Evolutionary conservation across 2,113 vertebrate genomes (phyloP).

Genomic region (Falcunculus frontatus): DNA sequence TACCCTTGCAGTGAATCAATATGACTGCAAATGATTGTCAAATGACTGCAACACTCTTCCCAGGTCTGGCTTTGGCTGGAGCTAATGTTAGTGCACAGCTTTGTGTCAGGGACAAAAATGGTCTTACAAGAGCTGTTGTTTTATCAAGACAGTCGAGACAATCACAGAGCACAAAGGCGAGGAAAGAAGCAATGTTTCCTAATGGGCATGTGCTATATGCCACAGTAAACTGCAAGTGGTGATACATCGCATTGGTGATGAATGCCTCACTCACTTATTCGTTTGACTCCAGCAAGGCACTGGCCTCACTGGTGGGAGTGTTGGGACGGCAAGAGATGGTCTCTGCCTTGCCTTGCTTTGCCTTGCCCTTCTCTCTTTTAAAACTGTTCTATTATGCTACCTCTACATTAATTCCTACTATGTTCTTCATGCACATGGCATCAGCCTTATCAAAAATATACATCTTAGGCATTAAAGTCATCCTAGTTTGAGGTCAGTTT

Average conservation of each 20-base stretch:
- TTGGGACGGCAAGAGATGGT: not conserved
- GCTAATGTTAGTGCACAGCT: not conserved
- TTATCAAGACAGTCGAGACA: not conserved
- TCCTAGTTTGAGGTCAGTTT: not conserved
- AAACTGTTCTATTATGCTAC: not conserved
- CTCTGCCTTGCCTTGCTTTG: not conserved
- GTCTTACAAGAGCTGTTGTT: not conserved
- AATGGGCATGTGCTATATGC: not conserved
- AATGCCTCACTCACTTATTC: rapidly evolving
- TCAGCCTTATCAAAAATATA: not conserved
- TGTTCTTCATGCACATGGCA: not conserved
- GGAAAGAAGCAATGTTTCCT: not conserved
- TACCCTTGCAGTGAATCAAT: not conserved
- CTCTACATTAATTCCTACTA: not conserved
- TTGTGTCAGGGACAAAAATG: not conserved
- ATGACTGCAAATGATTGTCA: not conserved
- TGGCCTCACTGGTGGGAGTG: not conserved
- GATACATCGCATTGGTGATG: rapidly evolving
- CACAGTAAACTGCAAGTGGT: not conserved
- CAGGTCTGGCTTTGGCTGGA: not conserved
- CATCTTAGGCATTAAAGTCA: not conserved
- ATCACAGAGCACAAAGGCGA: not conserved
- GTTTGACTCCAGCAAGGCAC: not conserved
- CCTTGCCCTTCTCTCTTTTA: not conserved
- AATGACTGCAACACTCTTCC: not conserved